These are phyloP conservation scores for Thumatha senex DNA, from an alignment of 2,888 invertebrate species.

Conservation along the genomic window DNA sequence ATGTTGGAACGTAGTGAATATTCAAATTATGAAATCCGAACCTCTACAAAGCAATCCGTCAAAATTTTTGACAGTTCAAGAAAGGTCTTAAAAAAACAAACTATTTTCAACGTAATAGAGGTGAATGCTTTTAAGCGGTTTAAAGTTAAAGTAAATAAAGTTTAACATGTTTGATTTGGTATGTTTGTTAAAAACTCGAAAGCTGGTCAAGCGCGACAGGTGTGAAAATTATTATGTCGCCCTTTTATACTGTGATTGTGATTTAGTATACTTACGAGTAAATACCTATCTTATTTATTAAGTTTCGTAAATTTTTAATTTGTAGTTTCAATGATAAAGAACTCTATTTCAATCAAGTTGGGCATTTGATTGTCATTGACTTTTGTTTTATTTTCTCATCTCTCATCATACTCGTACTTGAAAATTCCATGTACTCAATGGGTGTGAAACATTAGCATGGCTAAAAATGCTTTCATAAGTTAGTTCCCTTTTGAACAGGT, in stretches of 20 bases:
- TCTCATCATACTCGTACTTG: no score
- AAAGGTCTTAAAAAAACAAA: constrained; percentile 46
- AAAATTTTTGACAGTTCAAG: constrained; percentile 67
- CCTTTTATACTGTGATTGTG: constrained; percentile 4
- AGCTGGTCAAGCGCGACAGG: constrained; percentile 31
- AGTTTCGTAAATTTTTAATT: no score
- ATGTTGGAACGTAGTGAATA: constrained; percentile 71
- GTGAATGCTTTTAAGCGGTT: constrained; percentile 29
- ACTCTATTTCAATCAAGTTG: no score
- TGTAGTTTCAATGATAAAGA: no score
- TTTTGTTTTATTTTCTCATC: no score
- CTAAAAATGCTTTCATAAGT: no score
- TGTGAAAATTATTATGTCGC: constrained; percentile 7
- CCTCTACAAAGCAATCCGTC: constrained; percentile 67
- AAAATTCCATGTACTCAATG: no score
- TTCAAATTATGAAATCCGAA: constrained; percentile 73
- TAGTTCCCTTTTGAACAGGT: no score
- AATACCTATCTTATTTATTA: no score
- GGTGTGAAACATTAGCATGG: no score
- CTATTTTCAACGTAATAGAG: constrained; percentile 37
- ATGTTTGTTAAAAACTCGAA: constrained; percentile 34
- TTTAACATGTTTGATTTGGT: constrained; percentile 21
- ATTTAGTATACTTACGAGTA: neutral
- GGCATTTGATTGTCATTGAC: no score
- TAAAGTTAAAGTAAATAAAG: constrained; percentile 24